phyloP scores from a whole-genome alignment of 2,888 invertebrate genomes.

The Lottia gigantea region DNA sequence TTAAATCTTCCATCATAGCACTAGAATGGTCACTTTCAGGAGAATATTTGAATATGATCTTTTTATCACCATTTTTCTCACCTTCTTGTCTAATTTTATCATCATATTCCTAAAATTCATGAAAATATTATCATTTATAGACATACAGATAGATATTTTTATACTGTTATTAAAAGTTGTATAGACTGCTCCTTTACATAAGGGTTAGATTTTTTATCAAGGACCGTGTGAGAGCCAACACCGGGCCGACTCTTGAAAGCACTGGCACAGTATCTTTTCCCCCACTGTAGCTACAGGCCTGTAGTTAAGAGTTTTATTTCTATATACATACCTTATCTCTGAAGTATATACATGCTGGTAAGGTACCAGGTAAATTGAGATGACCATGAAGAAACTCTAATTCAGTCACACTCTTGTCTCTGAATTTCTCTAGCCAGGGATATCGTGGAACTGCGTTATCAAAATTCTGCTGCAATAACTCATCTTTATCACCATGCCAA shows the following conservation, averaged over 20 bases:
- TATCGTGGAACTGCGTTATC: constrained; percentile 56
- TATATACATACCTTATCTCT: constrained; percentile 56
- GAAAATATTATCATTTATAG: too few species aligned
- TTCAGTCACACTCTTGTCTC: constrained; percentile 63
- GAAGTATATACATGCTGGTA: constrained; percentile 59
- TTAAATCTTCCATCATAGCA: constrained; percentile 54
- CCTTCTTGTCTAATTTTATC: constrained; percentile 47
- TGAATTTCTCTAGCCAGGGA: constrained; percentile 53
- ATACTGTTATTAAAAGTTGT: too few species aligned
- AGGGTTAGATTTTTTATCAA: too few species aligned
- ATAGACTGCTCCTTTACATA: too few species aligned
- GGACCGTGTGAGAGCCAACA: too few species aligned
- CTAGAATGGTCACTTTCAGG: constrained; percentile 54
- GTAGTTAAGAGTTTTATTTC: too few species aligned
- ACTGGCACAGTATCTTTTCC: too few species aligned
- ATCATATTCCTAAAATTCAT: constrained; percentile 44
- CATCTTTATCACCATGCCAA: constrained; percentile 60
- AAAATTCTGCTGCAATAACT: constrained; percentile 57
- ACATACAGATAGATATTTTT: too few species aligned
- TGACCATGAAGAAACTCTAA: constrained; percentile 63
- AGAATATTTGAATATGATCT: constrained; percentile 53
- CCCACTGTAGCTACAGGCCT: too few species aligned
- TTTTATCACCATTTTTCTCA: constrained; percentile 46
- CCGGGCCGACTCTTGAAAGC: too few species aligned
- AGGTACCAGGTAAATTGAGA: constrained; percentile 56